Conservation (phyloP, 2,888 invertebrate genomes). For the Ennomos erosarius region DNA sequence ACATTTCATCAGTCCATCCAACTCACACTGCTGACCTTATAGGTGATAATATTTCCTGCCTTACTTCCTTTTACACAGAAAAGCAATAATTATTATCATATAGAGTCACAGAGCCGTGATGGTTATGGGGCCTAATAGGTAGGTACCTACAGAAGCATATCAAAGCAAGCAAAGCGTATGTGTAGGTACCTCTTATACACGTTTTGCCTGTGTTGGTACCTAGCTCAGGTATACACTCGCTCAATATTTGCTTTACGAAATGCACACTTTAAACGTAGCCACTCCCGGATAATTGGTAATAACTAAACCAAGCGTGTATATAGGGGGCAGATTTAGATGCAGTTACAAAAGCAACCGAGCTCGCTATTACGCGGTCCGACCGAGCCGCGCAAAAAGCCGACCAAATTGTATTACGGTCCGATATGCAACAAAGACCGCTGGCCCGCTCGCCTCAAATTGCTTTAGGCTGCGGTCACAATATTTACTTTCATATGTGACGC, state of each 20-base stretch:
- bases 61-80: no score
- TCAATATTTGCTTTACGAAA: background rate
- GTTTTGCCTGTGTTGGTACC: no score
- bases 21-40: no score
- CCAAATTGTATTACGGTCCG: conserved; percentile 84
- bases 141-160: no score
- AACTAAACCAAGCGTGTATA: conserved; percentile 61
- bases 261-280: conserved; percentile 34
- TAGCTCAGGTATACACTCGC: no score
- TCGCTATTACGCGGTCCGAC: conserved; percentile 74
- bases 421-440: conserved; percentile 84
- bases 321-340: conserved; percentile 77
- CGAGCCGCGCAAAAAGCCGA: conserved; percentile 80
- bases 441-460: conserved; percentile 79
- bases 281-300: conserved; percentile 58
- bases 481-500: conserved; percentile 65
- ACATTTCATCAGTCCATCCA: no score
- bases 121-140: no score
- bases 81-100: no score
- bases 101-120: no score
- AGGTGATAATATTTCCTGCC: no score
- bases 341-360: conserved; percentile 80
- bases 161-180: no score
- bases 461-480: conserved; percentile 81
- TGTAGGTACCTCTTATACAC: no score